Conservation (phyloP, 2,888 invertebrate species). For the Sympetrum striolatum region DNA sequence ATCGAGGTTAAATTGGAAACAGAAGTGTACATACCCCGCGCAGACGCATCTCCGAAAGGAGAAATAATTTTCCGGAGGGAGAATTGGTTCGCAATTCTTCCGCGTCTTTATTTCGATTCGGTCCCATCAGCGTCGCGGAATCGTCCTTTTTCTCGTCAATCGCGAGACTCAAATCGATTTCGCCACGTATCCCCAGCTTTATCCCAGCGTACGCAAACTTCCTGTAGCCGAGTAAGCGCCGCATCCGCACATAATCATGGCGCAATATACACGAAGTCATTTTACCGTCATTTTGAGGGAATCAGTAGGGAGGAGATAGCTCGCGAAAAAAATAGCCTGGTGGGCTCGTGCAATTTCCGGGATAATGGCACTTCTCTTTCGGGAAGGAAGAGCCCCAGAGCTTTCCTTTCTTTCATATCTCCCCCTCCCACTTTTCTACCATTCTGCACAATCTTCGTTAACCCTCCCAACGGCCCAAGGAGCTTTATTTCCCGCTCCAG, state of each 20-base stretch:
- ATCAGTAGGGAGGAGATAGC: neutral
- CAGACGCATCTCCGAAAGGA: too few species aligned
- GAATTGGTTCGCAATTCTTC: too few species aligned
- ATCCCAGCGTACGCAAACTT: too few species aligned
- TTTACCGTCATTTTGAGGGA: neutral
- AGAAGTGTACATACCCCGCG: too few species aligned
- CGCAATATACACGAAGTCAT: neutral
- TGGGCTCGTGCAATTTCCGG: slow-evolving; percentile 26
- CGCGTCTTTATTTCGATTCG: too few species aligned
- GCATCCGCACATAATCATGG: neutral
- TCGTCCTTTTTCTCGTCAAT: too few species aligned
- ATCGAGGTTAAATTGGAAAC: too few species aligned
- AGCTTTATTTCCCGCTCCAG: slow-evolving; percentile 36
- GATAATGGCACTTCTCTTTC: slow-evolving; percentile 24
- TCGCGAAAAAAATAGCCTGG: slow-evolving; percentile 11
- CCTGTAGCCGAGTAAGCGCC: too few species aligned
- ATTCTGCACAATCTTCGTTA: slow-evolving; percentile 17
- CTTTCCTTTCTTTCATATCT: neutral
- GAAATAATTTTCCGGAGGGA: too few species aligned
- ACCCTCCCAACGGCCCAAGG: slow-evolving; percentile 29
- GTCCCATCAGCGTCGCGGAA: too few species aligned
- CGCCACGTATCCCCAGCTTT: too few species aligned
- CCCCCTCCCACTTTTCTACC: neutral
- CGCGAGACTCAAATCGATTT: too few species aligned
- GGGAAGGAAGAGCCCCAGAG: neutral